A percentile compares a stretch with the other conserved stretches of the same genome.
Evolutionary conservation across 1,140 invertebrate species (phyloP).

Genomic region (Leguminivora glycinivorella): DNA sequence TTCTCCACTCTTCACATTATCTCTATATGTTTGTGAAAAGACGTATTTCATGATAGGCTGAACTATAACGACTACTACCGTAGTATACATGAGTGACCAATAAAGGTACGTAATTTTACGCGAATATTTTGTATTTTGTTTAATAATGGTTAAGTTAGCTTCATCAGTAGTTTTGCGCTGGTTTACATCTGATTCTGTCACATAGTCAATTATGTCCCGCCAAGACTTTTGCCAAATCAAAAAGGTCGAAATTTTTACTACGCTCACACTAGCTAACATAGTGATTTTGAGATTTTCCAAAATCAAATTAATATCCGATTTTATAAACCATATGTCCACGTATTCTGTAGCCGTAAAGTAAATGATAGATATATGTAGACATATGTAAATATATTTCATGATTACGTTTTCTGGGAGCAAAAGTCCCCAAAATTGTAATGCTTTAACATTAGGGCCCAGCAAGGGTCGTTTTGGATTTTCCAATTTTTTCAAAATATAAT

Average conservation of each 20-base stretch:
- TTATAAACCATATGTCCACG: conserved; percentile 64
- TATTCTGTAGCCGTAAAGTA: conserved; percentile 60
- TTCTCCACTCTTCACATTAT: conserved; percentile 52
- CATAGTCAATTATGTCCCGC: conserved; percentile 61
- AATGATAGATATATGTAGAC: conserved; percentile 54
- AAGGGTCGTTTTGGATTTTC: conserved; percentile 57
- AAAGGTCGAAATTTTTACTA: conserved; percentile 59
- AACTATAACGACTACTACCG: conserved; percentile 55
- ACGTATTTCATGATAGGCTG: conserved; percentile 59
- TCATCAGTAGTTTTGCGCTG: conserved; percentile 41
- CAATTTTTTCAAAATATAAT: conserved; percentile 47
- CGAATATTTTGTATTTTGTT: conserved; percentile 56
- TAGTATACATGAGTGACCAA: conserved; percentile 63
- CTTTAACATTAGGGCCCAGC: conserved; percentile 61
- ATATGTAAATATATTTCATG: conserved; percentile 53
- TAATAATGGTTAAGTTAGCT: conserved; percentile 45
- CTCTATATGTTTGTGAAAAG: conserved; percentile 49
- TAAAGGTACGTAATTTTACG: conserved; percentile 62
- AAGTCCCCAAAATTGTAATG: conserved; percentile 64
- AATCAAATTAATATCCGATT: conserved; percentile 56
- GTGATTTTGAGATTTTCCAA: conserved; percentile 68
- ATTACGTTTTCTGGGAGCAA: conserved; percentile 52
- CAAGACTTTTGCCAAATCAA: conserved; percentile 59
- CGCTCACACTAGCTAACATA: conserved; percentile 59
- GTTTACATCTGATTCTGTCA: conserved; percentile 51